Percentiles rank a stretch among this genome's conserved stretches.
Conservation (phyloP, 37 sponge, comb jelly and placozoan genomes). For the Eunapius fragilis region DNA sequence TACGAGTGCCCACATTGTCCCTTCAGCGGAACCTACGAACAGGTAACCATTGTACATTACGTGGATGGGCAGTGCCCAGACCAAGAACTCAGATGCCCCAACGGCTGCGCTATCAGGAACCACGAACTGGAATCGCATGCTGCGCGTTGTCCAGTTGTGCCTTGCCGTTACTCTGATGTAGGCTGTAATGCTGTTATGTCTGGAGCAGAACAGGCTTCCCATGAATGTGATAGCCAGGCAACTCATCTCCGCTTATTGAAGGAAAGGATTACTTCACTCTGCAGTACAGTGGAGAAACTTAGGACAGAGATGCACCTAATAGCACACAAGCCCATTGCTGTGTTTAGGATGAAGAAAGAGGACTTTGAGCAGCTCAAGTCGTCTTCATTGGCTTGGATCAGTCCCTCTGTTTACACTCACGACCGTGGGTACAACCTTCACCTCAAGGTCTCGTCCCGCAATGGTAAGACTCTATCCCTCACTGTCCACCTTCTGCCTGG, state of each 20-base stretch:
- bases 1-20: constrained; percentile 39
- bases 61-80: constrained; percentile 13
- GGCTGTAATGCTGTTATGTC: constrained; percentile 10
- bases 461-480: neutral
- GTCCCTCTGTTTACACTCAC: neutral
- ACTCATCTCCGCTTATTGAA: constrained; percentile 6
- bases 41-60: constrained; percentile 16
- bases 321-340: neutral
- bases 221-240: constrained; percentile 5
- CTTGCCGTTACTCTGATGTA: constrained; percentile 16
- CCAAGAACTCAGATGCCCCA: constrained; percentile 18
- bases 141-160: neutral
- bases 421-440: neutral
- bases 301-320: neutral
- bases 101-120: neutral
- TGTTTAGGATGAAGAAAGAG: neutral
- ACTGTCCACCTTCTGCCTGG: neutral
- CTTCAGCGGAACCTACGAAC: constrained; percentile 17
- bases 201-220: constrained; percentile 8
- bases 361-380: neutral
- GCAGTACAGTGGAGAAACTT: neutral
- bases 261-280: neutral
- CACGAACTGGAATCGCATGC: constrained; percentile 13
- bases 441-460: neutral
- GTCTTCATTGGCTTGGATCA: neutral